Base-by-base conservation (phyloP, 2,113 vertebrate species). In the Colius striatus region DNA sequence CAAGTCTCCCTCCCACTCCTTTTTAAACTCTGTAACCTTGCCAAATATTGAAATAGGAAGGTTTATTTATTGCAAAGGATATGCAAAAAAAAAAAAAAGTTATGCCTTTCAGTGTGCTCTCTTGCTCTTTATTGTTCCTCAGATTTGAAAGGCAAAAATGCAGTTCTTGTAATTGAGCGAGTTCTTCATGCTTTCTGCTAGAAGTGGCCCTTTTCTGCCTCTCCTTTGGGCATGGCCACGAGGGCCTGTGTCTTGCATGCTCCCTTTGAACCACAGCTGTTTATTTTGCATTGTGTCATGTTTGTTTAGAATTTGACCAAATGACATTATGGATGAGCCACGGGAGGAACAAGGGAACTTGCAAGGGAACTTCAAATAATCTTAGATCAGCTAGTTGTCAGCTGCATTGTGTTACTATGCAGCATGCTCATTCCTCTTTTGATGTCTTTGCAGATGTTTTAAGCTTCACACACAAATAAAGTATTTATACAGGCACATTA, bases 1-100 rank as follows among this genome's bases (percentile, higher is more conserved):
- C 96, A 97, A 63, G 96, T 97, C 85, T 97, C 83, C 96, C 82
- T 96, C 75, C 66, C 92, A 66, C 88, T 97, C 85, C 84, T 96
- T 97, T 95, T 96, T 91, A 96, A 63, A 88, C 74, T 76, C 89
- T 97, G 94, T 97, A 94, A 96, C 2, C 11, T 94, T 97, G 96
- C 92, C 96, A 97, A 90, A 96, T 95, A 92, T 86, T 95, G 83
- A 97, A 97, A 96, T 92, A 78, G 34, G 87, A 96, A 96, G 83
- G 47, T 91, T 97, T 97, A 89, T 95, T 97, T 98, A 96, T 94
- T 97, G 89, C 83, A 93, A 78, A 96, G 80, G 80, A 81, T 94
- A 82, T 30, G 32, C 13, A 71, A 88, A 27, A 43, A 72, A 36
- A 79, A 87, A 58, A 47, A 73, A 19, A 48, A 18, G 47, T 48